Evolutionary conservation across 2,113 vertebrate species (phyloP).

Genomic region (Hassar affinis): DNA sequence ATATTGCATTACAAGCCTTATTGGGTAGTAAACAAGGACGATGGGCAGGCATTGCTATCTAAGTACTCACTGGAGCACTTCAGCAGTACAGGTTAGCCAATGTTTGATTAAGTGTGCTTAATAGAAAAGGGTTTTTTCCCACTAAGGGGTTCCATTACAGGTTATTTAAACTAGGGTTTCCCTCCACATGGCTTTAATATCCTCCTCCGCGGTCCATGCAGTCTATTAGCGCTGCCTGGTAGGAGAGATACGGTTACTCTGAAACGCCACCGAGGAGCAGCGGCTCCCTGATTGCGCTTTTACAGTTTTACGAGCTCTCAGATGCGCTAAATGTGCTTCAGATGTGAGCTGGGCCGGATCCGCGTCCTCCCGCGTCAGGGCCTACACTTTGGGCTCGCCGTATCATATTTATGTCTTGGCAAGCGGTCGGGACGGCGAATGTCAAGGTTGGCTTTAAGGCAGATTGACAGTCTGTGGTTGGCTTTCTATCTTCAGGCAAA

Average conservation of each 20-base stretch:
- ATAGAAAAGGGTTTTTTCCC: constrained; percentile 2
- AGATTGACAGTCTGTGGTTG: constrained; percentile 32
- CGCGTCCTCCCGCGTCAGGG: constrained; percentile 40
- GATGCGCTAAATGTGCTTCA: constrained; percentile 57
- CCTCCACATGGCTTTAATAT: constrained; percentile 56
- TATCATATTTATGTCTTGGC: constrained; percentile 45
- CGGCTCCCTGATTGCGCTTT: constrained; percentile 54
- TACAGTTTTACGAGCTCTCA: constrained; percentile 57
- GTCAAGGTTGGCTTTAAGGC: constrained; percentile 42
- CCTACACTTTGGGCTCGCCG: constrained; percentile 38
- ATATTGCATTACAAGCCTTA: constrained; percentile 24
- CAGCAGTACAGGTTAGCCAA: constrained; percentile 13
- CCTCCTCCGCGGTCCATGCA: constrained; percentile 25
- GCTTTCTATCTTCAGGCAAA: constrained; percentile 37
- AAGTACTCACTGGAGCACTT: constrained; percentile 16
- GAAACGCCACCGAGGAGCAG: constrained; percentile 42
- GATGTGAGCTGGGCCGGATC: constrained; percentile 44
- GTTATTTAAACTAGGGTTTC: constrained; percentile 44
- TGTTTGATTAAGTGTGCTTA: constrained; percentile 36
- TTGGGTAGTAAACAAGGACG: constrained; percentile 21
- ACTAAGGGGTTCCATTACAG: constrained; percentile 41
- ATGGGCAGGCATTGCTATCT: background rate
- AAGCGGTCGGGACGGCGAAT: constrained; percentile 31
- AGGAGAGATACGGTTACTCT: constrained; percentile 53
- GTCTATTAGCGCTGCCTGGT: constrained; percentile 43